Base-by-base conservation (phyloP, 2,113 vertebrate genomes). In the Typhlomys cinereus region DNA sequence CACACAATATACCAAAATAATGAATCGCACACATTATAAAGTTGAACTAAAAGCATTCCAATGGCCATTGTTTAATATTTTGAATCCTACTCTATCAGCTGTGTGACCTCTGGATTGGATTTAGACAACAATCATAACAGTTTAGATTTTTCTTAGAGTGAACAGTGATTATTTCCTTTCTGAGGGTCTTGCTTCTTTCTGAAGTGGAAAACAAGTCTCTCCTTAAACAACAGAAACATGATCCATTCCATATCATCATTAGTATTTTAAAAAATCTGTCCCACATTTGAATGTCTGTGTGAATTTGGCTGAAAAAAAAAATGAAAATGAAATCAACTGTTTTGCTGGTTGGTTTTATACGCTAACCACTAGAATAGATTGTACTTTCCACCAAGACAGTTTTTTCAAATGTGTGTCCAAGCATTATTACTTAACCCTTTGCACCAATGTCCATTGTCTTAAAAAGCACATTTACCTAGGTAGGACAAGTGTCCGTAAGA, bases 231-330 rank as follows among this genome's bases (percentile, higher is more conserved):
- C 61, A 82, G 9, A 92, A 86, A 36, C 84, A 31, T 59, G 34
- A 83, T 94, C 41, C 44, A 85, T 46, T 90, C 31, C 23, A 31
- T 20, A 92, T 7, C 69, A 78, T 50, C 64, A 87, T 67, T 71
- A 41, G 27, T 36, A 46, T 82, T n/a, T 84, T 84, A 31, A 74
- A 52, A 85, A 69, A 66, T 10, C 48, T 78, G 66, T 36, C 20
- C 27, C 80, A 61, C 59, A 89, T 69, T 75, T 75, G 66, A 84
- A 44, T 34, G 46, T 75, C 5, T 50, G 52, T 21, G n/a, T 84
- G 64, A 93, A 74, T 75, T 88, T 3, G 85, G 25, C 5, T 85
- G 20, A 90, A 87, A 81, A 78, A 12, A 90, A 87, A 81, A 78
- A 12, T 31, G 61, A 92, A 76, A 59, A 78, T 69, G 25, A 29